Conservation (phyloP, 2,888 invertebrate genomes). For the Pollenia amentaria region DNA sequence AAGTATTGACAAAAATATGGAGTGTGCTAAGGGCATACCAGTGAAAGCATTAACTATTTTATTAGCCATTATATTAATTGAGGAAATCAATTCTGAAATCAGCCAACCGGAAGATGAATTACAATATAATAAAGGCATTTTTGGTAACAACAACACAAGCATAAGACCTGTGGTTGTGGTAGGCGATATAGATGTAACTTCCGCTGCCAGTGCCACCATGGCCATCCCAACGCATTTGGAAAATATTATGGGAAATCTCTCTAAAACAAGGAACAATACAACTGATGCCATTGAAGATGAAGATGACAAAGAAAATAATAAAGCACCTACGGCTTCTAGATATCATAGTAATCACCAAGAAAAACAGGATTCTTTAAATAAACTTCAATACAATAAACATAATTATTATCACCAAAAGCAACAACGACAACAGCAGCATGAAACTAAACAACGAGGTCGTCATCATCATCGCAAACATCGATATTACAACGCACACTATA, state of each 20-base stretch:
- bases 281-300: neutral
- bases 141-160: constrained; percentile 1
- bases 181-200: constrained; percentile 63
- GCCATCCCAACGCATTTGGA: neutral
- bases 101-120: constrained; percentile 30
- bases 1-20: constrained; percentile 34
- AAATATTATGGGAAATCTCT: neutral
- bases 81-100: constrained; percentile 27
- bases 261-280: neutral
- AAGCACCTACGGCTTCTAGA: constrained; percentile 46
- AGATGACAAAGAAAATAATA: constrained; percentile 16
- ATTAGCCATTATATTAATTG: constrained; percentile 59
- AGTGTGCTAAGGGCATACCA: neutral
- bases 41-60: constrained; percentile 56
- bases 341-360: constrained; percentile 25
- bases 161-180: constrained; percentile 36
- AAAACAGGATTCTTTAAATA: neutral
- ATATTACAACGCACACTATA: constrained; percentile 1
- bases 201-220: neutral
- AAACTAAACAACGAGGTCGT: constrained; percentile 44
- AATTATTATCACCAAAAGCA: constrained; percentile 35
- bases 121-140: neutral
- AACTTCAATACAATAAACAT: constrained; percentile 10
- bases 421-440: constrained; percentile 51
- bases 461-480: constrained; percentile 28